These are phyloP conservation scores for Zosterops hypoxanthus DNA, from an alignment of 2,113 vertebrate genomes.

Conservation along the genomic window DNA sequence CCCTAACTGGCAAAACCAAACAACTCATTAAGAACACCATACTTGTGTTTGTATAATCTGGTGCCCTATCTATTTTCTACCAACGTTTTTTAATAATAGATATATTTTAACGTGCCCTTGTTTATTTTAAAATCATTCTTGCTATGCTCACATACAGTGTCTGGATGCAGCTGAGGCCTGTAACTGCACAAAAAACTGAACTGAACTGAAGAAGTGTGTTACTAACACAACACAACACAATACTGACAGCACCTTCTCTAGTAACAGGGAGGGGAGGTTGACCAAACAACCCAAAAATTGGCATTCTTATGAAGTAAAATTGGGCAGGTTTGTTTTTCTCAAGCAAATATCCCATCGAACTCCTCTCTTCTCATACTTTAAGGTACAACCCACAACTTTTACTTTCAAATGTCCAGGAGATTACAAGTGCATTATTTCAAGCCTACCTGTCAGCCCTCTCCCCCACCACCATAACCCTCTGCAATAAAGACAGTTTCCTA, in stretches of 20 bases:
- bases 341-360: not conserved
- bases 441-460: not conserved
- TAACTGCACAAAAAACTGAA: not conserved
- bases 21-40: not conserved
- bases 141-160: not conserved
- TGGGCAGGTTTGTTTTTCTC: not conserved
- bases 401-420: not conserved
- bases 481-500: not conserved
- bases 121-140: not conserved
- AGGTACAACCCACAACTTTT: not conserved
- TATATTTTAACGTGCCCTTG: not conserved
- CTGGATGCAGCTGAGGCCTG: not conserved
- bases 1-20: not conserved
- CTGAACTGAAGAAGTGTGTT: not conserved
- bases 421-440: not conserved
- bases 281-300: not conserved
- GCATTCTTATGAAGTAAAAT: not conserved
- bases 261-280: not conserved
- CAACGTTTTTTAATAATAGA: not conserved
- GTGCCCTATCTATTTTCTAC: not conserved
- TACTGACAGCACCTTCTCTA: not conserved
- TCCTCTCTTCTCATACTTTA: not conserved
- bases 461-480: not conserved
- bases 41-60: not conserved
- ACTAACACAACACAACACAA: not conserved